phyloP scores from a whole-genome alignment of 2,888 invertebrate genomes.

The Apamea crenata region DNA sequence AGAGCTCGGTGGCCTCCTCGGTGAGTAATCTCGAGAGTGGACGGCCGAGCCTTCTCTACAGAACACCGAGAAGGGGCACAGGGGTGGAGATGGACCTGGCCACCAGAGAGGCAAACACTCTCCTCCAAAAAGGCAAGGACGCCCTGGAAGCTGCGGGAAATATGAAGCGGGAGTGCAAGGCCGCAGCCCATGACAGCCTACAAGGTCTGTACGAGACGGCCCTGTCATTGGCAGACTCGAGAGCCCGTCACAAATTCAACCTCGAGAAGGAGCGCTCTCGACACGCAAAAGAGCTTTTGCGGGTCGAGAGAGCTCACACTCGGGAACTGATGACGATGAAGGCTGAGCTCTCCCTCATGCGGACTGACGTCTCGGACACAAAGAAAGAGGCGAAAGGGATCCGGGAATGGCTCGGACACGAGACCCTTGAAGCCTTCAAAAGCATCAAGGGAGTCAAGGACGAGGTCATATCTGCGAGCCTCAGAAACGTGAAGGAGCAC shows the following conservation, averaged over 20 bases:
- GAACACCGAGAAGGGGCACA: too few relatives aligned
- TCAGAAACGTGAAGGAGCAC: neutral
- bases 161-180: too few relatives aligned
- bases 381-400: neutral
- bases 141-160: too few relatives aligned
- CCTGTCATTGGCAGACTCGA: neutral
- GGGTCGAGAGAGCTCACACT: neutral
- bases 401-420: neutral
- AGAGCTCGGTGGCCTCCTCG: too few relatives aligned
- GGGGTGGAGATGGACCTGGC: too few relatives aligned
- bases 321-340: neutral
- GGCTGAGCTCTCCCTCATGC: neutral
- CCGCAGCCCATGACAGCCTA: neutral
- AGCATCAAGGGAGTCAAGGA: neutral
- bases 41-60: too few relatives aligned
- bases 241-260: neutral
- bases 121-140: too few relatives aligned
- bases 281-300: neutral
- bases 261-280: constrained; percentile 13
- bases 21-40: too few relatives aligned
- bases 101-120: too few relatives aligned
- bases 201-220: neutral
- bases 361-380: neutral
- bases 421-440: neutral
- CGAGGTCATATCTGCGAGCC: neutral